Conservation (phyloP, 2,888 invertebrate genomes). For the Polyommatus icarus region DNA sequence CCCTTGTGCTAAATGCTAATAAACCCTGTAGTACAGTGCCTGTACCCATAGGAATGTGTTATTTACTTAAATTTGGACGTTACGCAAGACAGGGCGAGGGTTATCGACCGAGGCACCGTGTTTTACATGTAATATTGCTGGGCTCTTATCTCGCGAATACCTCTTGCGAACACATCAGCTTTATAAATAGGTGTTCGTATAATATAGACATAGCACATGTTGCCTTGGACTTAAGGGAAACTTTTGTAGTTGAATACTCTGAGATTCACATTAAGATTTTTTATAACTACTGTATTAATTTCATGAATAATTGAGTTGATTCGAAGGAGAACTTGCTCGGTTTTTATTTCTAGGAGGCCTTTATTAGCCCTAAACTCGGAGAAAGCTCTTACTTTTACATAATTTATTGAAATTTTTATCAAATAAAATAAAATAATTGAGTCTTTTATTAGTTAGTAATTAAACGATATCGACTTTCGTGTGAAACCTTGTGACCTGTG, state of each 20-base stretch:
- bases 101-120: slow-evolving; percentile 59
- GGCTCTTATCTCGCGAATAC: slow-evolving; percentile 33
- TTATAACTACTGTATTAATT: too few relatives aligned
- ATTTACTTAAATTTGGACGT: slow-evolving; percentile 60
- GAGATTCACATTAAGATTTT: not conserved
- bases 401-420: too few relatives aligned
- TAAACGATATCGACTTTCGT: not conserved
- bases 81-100: slow-evolving; percentile 56
- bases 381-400: too few relatives aligned
- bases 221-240: not conserved
- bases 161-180: slow-evolving; percentile 24
- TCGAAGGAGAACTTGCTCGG: too few relatives aligned
- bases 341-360: too few relatives aligned
- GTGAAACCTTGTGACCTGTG: slow-evolving; percentile 4
- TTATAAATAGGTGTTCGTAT: slow-evolving; percentile 2
- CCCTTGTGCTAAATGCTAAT: too few relatives aligned
- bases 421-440: too few relatives aligned
- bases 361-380: too few relatives aligned
- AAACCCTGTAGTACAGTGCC: not conserved
- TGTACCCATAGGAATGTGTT: slow-evolving; percentile 30
- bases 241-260: not conserved
- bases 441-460: not conserved
- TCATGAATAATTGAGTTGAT: too few relatives aligned
- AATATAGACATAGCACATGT: not conserved
- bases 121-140: slow-evolving; percentile 37